Conservation (phyloP, 2,797 vertebrate genomes). For the Cyprinodon diabolis region DNA sequence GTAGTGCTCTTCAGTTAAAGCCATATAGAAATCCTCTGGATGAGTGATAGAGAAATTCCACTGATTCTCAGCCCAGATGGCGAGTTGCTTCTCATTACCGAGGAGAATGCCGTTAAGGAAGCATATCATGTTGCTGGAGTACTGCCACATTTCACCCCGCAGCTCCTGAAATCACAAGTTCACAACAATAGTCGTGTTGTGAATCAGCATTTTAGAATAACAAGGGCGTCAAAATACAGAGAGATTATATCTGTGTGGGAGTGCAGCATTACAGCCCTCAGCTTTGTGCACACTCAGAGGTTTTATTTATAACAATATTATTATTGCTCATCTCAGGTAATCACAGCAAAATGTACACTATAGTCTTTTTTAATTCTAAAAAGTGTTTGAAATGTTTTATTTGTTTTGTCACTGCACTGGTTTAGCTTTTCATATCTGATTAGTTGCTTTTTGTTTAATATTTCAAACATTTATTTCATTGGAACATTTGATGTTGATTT, state of each 20-base stretch:
- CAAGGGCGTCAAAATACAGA: constrained; percentile 9
- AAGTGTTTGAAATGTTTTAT: not conserved
- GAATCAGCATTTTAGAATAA: constrained; percentile 41
- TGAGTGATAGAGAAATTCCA: constrained; percentile 80
- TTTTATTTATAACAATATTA: constrained; percentile 24
- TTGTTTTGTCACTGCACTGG: not conserved
- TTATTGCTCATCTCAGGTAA: constrained; percentile 12
- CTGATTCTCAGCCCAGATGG: constrained; percentile 80
- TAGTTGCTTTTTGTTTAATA: not conserved
- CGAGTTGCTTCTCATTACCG: constrained; percentile 82
- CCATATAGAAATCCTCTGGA: constrained; percentile 75
- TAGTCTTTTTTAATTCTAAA: not conserved
- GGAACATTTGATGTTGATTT: not conserved
- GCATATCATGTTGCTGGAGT: constrained; percentile 84
- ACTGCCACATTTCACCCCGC: constrained; percentile 86
- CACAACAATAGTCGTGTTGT: constrained; percentile 27
- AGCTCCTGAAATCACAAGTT: constrained; percentile 80
- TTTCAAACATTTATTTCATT: not conserved
- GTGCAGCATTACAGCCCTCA: constrained; percentile 4
- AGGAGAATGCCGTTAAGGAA: constrained; percentile 83
- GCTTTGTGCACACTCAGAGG: constrained; percentile 13
- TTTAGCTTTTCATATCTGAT: not conserved
- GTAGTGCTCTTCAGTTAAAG: constrained; percentile 82
- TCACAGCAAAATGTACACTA: not conserved
- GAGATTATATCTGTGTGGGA: constrained; percentile 15